Base-by-base conservation (phyloP, 2,113 vertebrate species). In the Monopterus albus region DNA sequence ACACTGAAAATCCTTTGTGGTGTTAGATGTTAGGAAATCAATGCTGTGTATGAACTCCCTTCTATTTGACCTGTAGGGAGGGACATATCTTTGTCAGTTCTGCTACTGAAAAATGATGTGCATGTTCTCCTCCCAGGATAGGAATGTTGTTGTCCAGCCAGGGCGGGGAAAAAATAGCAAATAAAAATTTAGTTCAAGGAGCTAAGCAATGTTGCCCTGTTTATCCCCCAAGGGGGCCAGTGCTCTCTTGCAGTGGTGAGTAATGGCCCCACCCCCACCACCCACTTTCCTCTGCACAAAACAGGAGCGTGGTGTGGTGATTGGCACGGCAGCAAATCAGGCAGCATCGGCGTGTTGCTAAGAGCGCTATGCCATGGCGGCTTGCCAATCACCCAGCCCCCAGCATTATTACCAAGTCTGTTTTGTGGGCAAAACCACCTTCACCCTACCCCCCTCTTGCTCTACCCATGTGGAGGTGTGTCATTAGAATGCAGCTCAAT, bases 131-230 rank as follows among this genome's bases (percentile, higher is more conserved):
- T 91, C 92, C 92, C 90, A 63, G 56, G 58, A 61, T 1, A 89
- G 91, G 92, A 93, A 94, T 92, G 91, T 70, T 53, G 85, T 88
- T 90, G 88, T 89, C 86, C 90, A 84, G 87, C 88, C 88, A 89
- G 74, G 31, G 60, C 43, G 78, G n/a, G n/a, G 63, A 83, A 85
- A 84, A 65, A 87, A 84, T 75, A 75, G 75, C 82, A 82, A 85
- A 89, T 85, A 83, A 83, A 87, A 87, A 62, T 82, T 81, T 39
- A 57, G 56, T 78, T 85, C 28, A 47, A 58, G 74, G 85, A 82
- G 77, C 75, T 86, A 84, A 90, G 75, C 89, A 84, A 91, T 72
- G 89, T 62, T 82, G 70, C 60, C 73, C 75, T 81, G 49, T 20
- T 17, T 75, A 71, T 79, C 87, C 77, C 82, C 84, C 73, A 31